Base-by-base conservation (phyloP, 2,888 invertebrate genomes). In the Archaeoteleia sp. region DNA sequence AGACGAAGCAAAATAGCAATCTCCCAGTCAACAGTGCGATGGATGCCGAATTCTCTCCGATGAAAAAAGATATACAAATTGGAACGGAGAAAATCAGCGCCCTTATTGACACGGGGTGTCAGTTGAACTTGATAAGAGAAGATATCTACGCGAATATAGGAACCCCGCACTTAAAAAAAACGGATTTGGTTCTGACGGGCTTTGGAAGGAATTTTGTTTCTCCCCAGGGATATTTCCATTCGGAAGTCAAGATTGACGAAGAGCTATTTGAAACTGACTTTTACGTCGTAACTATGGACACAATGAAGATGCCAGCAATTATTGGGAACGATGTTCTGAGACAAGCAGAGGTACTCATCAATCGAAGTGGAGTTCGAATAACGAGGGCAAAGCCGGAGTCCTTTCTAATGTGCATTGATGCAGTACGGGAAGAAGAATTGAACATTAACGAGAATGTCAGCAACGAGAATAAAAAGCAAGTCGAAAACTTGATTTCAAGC, bases 321-420 rank as follows among this genome's bases (percentile, higher is more conserved):
- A 12, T 67, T 2, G 62, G 62, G 8, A 51, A 53, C 12, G 58
- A 57, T 6, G 15, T 67, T 7, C 17, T 67, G 1, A 20, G 48
- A 13, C 48, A 57, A 27, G 51, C 57, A 3, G 62, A 62, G n/a
- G 12, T 67, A 17, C 7, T 20, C 1, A 62, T n/a, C n/a, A n/a
- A n/a, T n/a, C n/a, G n/a, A n/a, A n/a, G n/a, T n/a, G n/a, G n/a
- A n/a, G n/a, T n/a, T n/a, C n/a, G n/a, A n/a, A n/a, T n/a, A n/a
- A n/a, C n/a, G n/a, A n/a, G n/a, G n/a, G n/a, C n/a, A n/a, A n/a
- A n/a, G n/a, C n/a, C n/a, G n/a, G n/a, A n/a, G n/a, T n/a, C n/a
- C n/a, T n/a, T n/a, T n/a, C n/a, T n/a, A n/a, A n/a, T n/a, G n/a
- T n/a, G n/a, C n/a, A n/a, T n/a, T n/a, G n/a, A n/a, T n/a, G n/a